phyloP scores from a whole-genome alignment of 2,113 vertebrate species.

The Poecilia latipinna region DNA sequence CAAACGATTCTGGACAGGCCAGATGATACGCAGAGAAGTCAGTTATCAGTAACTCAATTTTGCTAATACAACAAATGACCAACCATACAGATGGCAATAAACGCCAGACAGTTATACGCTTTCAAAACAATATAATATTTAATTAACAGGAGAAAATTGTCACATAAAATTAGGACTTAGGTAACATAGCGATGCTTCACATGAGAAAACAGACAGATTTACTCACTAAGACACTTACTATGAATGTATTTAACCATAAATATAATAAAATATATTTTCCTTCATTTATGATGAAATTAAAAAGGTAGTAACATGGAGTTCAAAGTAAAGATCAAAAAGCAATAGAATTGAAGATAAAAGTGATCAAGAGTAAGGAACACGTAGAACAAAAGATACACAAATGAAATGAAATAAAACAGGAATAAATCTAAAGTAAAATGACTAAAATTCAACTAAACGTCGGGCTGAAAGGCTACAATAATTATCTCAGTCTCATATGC shows the following conservation, averaged over 20 bases:
- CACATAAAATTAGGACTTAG: neutral
- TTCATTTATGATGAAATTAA: neutral
- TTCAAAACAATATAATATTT: neutral
- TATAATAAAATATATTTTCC: neutral
- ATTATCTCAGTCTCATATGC: neutral
- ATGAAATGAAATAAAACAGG: neutral
- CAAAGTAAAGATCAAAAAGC: neutral
- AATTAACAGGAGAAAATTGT: neutral
- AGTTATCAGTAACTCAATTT: neutral
- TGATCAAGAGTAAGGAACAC: neutral
- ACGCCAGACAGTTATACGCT: neutral
- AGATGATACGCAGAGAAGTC: neutral
- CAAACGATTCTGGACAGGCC: constrained; percentile 72
- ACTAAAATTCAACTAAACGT: neutral
- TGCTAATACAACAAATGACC: neutral
- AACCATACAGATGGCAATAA: neutral
- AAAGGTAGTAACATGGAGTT: neutral
- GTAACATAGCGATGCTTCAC: too few relatives aligned
- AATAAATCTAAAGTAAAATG: neutral
- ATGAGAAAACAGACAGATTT: neutral
- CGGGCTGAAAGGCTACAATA: neutral
- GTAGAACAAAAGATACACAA: too few relatives aligned
- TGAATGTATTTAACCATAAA: neutral
- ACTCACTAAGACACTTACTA: neutral
- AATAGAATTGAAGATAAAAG: neutral